phyloP scores from a whole-genome alignment of 2,113 vertebrate genomes.

The Amphiprion ocellaris region DNA sequence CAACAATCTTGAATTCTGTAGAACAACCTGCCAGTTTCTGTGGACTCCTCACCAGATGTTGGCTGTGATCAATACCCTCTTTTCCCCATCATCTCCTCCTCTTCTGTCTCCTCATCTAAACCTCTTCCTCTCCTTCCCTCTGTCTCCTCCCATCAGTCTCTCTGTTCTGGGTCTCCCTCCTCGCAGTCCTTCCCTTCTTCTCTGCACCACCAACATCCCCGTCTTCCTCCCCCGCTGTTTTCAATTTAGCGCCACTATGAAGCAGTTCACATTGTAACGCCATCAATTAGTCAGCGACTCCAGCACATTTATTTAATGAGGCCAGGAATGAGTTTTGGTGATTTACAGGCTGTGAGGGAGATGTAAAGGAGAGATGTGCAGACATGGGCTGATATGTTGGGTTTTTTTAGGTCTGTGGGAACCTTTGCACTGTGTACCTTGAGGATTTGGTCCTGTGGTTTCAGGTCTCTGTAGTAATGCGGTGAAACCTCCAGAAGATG shows the following conservation, averaged over 20 bases:
- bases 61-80: not conserved
- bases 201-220: slow-evolving; percentile 57
- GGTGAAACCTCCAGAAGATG: slow-evolving; percentile 63
- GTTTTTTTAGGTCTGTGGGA: slow-evolving; percentile 72
- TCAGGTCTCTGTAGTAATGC: slow-evolving; percentile 66
- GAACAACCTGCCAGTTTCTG: too few species aligned
- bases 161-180: slow-evolving; percentile 36
- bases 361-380: slow-evolving; percentile 75
- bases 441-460: slow-evolving; percentile 66
- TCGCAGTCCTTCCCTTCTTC: slow-evolving; percentile 35
- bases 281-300: slow-evolving; percentile 84
- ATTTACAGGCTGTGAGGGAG: slow-evolving; percentile 81
- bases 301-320: slow-evolving; percentile 75
- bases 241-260: slow-evolving; percentile 76
- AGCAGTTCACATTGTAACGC: slow-evolving; percentile 76
- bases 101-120: slow-evolving; percentile 40
- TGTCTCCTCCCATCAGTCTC: slow-evolving; percentile 25
- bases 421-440: slow-evolving; percentile 59
- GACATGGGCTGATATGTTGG: slow-evolving; percentile 58
- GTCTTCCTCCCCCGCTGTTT: slow-evolving; percentile 78
- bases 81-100: slow-evolving; percentile 3
- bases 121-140: slow-evolving; percentile 33
- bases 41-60: too few species aligned
- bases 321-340: slow-evolving; percentile 62
- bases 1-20: too few species aligned